Evolutionary conservation across 2,888 invertebrate species (phyloP), one percentile per base, ranked within the genome.

Genomic region (Cosmia trapezina): DNA sequence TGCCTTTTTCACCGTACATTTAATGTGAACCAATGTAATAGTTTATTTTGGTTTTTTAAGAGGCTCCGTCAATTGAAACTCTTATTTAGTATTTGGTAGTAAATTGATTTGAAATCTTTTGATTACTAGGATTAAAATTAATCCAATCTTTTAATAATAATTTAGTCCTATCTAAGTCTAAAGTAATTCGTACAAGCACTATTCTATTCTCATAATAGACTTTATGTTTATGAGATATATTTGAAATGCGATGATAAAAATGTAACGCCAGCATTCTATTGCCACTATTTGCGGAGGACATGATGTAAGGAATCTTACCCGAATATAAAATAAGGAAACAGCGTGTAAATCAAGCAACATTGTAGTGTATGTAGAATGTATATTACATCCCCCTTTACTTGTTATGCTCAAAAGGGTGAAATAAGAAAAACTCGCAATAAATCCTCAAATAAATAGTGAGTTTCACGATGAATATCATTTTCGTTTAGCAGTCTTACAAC

Each of bases 1-100:
- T 93, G 91, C 91, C 92, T 93, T 93, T 93, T 94, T 93, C 93
- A 93, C 92, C 91, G 93, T 94, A 94, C 93, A 93, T 95, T 94
- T 92, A 93, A 93, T 94, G 90, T 90, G 90, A 91, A 93, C 90
- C 91, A 90, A 92, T 92, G 91, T 91, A 86, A 92, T 93, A 93
- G 91, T 92, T 92, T 92, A 90, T 90, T 89, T 88, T 87, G 77
- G 80, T 76, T 87, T 83, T 83, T 83, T 84, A 86, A 83, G 80
- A 86, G 83, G 63, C 70, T 81, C 82, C 74, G 51, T 54, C 73
- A 76, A 86, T 87, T 83, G 75, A 83, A 81, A 80, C 53, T 64
- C 63, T 28, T 28, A 3, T 28, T 28, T 62, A 59, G 28, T 70
- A 67, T 73, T 63, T 70, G 49, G 14, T 54, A 14, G 14, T 51